Conservation (phyloP, 1,140 invertebrate species). For the Laupala kohalensis region DNA sequence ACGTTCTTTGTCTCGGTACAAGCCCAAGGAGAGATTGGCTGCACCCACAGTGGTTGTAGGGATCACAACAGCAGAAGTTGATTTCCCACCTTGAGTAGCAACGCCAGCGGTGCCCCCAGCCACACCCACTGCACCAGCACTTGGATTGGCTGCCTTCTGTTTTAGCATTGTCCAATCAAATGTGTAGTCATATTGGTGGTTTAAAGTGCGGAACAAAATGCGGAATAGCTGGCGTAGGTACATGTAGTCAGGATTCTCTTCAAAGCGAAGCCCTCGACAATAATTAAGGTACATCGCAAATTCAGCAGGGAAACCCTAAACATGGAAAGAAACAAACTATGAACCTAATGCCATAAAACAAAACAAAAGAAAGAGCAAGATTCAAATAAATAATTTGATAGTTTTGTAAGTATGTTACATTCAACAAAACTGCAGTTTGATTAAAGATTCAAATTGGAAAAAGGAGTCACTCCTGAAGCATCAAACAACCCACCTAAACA, state of each 20-base stretch:
- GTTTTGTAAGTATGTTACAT: too few relatives aligned
- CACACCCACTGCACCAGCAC: conserved; percentile 22
- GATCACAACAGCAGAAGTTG: not conserved
- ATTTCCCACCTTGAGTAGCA: conserved; percentile 17
- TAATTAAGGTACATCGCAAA: conserved; percentile 98
- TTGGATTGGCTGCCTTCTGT: conserved; percentile 53
- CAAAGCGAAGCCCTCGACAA: too few relatives aligned
- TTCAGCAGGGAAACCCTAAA: conserved; percentile 83
- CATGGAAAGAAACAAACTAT: too few relatives aligned
- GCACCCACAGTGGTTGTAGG: too few relatives aligned
- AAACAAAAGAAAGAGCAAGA: too few relatives aligned
- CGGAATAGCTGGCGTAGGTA: conserved; percentile 93
- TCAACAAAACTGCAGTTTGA: too few relatives aligned
- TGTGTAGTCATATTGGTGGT: conserved; percentile 98
- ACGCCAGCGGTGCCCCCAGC: conserved; percentile 20
- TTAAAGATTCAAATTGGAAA: too few relatives aligned
- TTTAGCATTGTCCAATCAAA: conserved; percentile 99
- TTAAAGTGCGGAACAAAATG: conserved; percentile 96
- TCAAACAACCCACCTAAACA: too few relatives aligned
- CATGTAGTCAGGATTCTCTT: conserved; percentile 96
- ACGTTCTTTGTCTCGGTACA: not conserved
- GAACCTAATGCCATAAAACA: too few relatives aligned
- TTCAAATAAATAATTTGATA: too few relatives aligned
- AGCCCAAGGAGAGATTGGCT: not conserved
- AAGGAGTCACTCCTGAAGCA: too few relatives aligned